Conservation (phyloP, 2,797 vertebrate genomes). For the Merluccius polli region DNA sequence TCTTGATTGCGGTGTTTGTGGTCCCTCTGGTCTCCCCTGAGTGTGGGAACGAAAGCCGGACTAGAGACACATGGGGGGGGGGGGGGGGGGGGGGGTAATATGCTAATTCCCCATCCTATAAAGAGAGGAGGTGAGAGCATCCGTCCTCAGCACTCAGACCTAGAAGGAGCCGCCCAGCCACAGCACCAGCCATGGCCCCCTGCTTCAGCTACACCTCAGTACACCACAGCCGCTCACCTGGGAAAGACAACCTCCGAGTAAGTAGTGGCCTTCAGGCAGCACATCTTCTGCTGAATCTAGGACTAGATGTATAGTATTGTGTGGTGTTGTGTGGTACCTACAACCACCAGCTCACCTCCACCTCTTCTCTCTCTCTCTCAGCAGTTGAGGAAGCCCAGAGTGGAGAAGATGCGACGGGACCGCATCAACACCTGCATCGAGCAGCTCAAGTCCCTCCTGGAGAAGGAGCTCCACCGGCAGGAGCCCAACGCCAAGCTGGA, state of each 20-base stretch:
- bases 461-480: conserved; percentile 72
- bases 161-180: conserved; percentile 2
- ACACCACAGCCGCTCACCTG: conserved; percentile 48
- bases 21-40: conserved; percentile 44
- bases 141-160: neutral
- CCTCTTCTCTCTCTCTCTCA: neutral
- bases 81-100: conserved; percentile 58
- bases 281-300: neutral
- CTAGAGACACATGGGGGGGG: conserved; percentile 46
- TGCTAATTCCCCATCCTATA: conserved; percentile 59
- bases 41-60: conserved; percentile 58
- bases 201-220: conserved; percentile 47
- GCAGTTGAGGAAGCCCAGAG: conserved; percentile 51
- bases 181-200: conserved; percentile 65
- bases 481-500: conserved; percentile 78
- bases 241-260: conserved; percentile 70
- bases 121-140: conserved; percentile 30
- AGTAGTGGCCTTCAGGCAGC: conserved; percentile 23
- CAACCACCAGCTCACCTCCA: neutral
- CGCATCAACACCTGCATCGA: conserved; percentile 80
- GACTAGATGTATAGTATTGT: neutral
- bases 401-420: conserved; percentile 80
- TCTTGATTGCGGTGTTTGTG: conserved; percentile 45
- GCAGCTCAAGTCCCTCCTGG: conserved; percentile 76
- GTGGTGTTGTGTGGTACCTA: neutral